Evolutionary conservation across 2,888 invertebrate species (phyloP).

Genomic region (Mesoligia furuncula): DNA sequence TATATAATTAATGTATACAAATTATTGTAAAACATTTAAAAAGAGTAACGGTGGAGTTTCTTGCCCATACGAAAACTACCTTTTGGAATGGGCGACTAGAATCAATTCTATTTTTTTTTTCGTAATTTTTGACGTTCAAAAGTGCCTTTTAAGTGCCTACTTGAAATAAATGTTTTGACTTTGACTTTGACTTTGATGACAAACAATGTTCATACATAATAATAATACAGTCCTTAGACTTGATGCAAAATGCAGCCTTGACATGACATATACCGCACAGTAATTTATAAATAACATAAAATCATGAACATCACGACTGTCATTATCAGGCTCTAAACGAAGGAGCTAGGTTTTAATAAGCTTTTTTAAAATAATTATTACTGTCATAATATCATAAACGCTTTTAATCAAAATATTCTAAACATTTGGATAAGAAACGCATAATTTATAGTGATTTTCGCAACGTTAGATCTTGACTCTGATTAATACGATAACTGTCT

Average conservation of each 20-base stretch:
- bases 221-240: no score
- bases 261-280: background rate
- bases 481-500: conserved; percentile 6
- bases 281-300: background rate
- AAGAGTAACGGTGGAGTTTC: no score
- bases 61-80: no score
- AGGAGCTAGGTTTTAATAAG: conserved; percentile 1
- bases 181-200: no score
- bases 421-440: conserved; percentile 1
- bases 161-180: no score
- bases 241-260: no score
- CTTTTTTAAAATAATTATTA: conserved; percentile 2
- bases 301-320: background rate
- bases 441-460: conserved; percentile 39
- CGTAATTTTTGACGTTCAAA: no score
- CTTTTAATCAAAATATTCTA: conserved; percentile 21
- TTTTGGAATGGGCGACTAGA: no score
- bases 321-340: conserved; percentile 18
- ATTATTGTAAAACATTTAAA: no score
- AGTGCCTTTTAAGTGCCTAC: no score
- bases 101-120: no score
- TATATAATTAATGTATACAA: no score
- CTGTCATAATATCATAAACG: conserved; percentile 1
- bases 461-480: conserved; percentile 22
- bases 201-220: background rate